Evolutionary conservation across 1,140 invertebrate species (phyloP), one percentile per base, ranked within the genome.

Genomic region (Coelopa frigida): DNA sequence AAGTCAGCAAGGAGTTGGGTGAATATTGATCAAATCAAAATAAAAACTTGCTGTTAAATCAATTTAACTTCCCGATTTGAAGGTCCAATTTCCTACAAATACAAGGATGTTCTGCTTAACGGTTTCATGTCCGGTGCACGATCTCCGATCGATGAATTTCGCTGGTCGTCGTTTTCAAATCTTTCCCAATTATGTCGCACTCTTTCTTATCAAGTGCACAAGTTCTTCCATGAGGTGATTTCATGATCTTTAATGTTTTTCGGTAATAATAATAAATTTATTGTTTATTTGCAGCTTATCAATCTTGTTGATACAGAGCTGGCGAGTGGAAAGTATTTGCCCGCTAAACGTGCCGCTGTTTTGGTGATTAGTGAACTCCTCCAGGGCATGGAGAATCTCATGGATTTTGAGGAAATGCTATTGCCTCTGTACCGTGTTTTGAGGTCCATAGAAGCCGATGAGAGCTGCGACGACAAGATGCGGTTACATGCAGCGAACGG

Each of bases 81-180:
- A 86, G 84, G 82, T 56, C 80, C 86, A 39, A 73, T 85, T 53
- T 75, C 77, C 20, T 75, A 78, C 17, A 73, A 75, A 49, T 84
- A 87, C 57, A 83, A 83, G 61, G 73, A 73, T 39, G 51, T 76
- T 23, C 67, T 90, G 7, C 59, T 90, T 0, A 81, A 85, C 56
- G 75, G 79, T 2, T 84, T 87, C 55, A 60, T 91, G 21, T 63
- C 60, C 40, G 81, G 80, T 2, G 67, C 74, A 2, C 76, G 77
- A 48, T 82, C 87, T 56, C 39, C 73, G 0, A 79, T 87, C 57
- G 59, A 77, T 38, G 67, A 86, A 32, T 75, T 91, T 17, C 73
- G 87, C 49, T 78, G 84, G 23, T 89, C 87, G 1, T 80, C 82
- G 59, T 72, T 90, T 36, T 85, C 85, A 2, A 89, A 88, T 70